phyloP scores from a whole-genome alignment of 2,797 vertebrate genomes.

The Poecilia picta region DNA sequence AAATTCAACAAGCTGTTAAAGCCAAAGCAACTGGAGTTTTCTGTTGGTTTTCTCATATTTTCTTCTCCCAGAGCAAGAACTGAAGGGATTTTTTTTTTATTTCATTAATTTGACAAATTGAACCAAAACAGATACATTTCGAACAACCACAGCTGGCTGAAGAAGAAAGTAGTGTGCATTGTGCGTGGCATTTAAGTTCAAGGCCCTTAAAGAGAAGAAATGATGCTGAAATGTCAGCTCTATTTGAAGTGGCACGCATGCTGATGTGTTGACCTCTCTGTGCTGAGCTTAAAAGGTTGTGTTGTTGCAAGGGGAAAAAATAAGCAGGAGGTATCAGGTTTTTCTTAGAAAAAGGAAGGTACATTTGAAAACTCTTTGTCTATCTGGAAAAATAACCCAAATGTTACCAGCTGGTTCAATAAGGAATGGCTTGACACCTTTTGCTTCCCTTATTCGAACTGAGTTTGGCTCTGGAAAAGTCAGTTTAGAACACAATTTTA shows the following conservation, averaged over 20 bases:
- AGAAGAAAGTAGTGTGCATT: constrained; percentile 6
- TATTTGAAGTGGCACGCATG: constrained; percentile 58
- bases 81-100: constrained; percentile 3
- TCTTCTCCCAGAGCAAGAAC: constrained; percentile 17
- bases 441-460: neutral
- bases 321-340: constrained; percentile 37
- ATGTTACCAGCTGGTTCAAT: neutral
- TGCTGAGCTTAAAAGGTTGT: constrained; percentile 62
- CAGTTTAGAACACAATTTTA: neutral
- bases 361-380: constrained; percentile 53
- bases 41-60: constrained; percentile 38
- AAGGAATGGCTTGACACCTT: neutral
- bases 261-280: constrained; percentile 74
- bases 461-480: neutral
- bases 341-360: constrained; percentile 34
- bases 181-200: constrained; percentile 53
- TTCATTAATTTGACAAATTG: constrained; percentile 15
- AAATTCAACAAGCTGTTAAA: constrained; percentile 72
- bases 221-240: constrained; percentile 69
- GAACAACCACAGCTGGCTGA: constrained; percentile 20
- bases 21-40: constrained; percentile 57
- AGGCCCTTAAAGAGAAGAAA: constrained; percentile 31
- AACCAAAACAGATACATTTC: constrained; percentile 16
- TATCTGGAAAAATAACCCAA: constrained; percentile 16
- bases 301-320: constrained; percentile 34